Evolutionary conservation across 2,113 vertebrate genomes (phyloP).

Genomic region (Boulengeromyrus knoepffleri): DNA sequence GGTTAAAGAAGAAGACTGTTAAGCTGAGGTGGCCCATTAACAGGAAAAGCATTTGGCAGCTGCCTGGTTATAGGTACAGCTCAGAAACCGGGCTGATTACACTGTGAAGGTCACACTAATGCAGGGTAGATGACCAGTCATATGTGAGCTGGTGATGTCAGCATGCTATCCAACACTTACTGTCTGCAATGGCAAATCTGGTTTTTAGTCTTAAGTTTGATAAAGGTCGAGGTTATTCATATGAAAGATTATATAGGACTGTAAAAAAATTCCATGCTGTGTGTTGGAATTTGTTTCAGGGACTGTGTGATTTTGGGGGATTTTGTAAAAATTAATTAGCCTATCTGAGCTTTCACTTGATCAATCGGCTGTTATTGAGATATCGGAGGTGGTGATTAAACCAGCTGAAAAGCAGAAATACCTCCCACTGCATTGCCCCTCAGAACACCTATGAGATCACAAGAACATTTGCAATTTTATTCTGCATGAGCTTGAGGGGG

Average conservation of each 20-base stretch:
- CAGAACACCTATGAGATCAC: not conserved
- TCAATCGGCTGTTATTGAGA: not conserved
- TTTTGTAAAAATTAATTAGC: not conserved
- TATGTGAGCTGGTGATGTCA: not conserved
- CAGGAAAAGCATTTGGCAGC: not conserved
- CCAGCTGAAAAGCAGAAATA: not conserved
- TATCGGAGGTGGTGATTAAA: slow-evolving; percentile 24
- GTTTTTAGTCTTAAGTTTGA: not conserved
- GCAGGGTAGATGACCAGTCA: not conserved
- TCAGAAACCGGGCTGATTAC: not conserved
- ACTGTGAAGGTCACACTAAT: not conserved
- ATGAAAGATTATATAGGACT: not conserved
- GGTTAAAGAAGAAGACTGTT: not conserved
- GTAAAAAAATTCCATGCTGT: not conserved
- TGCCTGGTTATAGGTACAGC: not conserved
- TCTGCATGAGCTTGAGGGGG: not conserved
- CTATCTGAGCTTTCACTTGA: not conserved
- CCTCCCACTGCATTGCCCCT: not conserved
- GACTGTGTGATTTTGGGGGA: not conserved
- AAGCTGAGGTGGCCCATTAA: not conserved
- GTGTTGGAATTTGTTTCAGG: not conserved
- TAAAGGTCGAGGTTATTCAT: not conserved
- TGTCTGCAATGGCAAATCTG: not conserved
- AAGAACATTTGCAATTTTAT: slow-evolving; percentile 9
- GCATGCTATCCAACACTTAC: not conserved